Conservation (phyloP, 2,797 vertebrate species). For the Steatocranus sp. region DNA sequence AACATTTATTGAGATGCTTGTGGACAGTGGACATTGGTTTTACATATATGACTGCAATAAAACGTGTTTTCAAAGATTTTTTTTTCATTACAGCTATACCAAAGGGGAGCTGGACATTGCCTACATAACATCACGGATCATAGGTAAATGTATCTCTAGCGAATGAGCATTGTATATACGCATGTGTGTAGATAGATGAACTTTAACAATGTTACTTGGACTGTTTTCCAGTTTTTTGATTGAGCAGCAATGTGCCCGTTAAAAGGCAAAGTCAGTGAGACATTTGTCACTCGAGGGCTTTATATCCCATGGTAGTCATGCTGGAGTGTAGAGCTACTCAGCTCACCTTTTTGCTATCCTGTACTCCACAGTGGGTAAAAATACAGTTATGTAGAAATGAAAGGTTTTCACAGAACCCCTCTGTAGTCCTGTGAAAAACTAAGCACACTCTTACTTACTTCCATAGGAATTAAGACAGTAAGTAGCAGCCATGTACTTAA, state of each 20-base stretch:
- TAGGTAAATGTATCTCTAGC: conserved; percentile 79
- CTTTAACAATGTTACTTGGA: not conserved
- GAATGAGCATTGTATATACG: not conserved
- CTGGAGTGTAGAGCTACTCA: not conserved
- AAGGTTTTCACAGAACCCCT: not conserved
- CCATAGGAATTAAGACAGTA: not conserved
- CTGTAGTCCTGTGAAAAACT: not conserved
- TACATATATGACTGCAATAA: not conserved
- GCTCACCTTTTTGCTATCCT: not conserved
- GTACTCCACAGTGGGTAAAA: not conserved
- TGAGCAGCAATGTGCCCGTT: not conserved
- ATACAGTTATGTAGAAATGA: not conserved
- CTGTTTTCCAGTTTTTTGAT: not conserved
- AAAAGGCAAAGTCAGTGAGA: not conserved
- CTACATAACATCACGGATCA: conserved; percentile 96
- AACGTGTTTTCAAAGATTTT: not conserved
- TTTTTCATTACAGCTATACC: conserved; percentile 82
- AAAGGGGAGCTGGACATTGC: conserved; percentile 98
- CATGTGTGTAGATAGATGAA: not conserved
- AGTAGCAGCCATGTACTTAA: not conserved
- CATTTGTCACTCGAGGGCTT: not conserved
- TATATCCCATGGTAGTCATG: not conserved
- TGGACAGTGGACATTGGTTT: not conserved
- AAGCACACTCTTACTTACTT: not conserved
- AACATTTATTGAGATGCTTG: not conserved